Evolutionary conservation across 1,140 invertebrate genomes (phyloP).

Genomic region (Microplitis mediator): DNA sequence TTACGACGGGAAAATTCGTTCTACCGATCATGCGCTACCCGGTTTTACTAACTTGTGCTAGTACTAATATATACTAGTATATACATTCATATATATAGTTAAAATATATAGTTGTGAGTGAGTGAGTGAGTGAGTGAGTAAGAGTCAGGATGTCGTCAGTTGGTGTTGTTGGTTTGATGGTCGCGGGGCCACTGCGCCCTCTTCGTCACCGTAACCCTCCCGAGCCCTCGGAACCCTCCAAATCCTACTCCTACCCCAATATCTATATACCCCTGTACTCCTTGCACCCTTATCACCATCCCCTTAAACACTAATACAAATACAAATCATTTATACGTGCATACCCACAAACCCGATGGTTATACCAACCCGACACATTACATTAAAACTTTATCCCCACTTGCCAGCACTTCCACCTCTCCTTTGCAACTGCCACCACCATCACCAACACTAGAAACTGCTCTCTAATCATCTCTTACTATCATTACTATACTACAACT

Average conservation of each 20-base stretch:
- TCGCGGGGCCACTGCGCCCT: conserved; percentile 63
- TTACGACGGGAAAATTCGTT: conserved; percentile 33
- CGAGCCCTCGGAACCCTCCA: conserved; percentile 46
- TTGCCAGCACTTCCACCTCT: too few relatives aligned
- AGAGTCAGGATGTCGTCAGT: conserved; percentile 10
- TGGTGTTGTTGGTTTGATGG: conserved; percentile 61
- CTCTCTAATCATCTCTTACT: too few relatives aligned
- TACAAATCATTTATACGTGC: background rate
- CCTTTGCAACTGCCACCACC: too few relatives aligned
- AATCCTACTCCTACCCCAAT: conserved; percentile 32
- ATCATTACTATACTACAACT: too few relatives aligned
- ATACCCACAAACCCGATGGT: background rate
- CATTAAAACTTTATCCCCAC: too few relatives aligned
- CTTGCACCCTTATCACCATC: background rate
- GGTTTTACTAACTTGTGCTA: conserved; percentile 11
- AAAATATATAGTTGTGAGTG: conserved; percentile 5
- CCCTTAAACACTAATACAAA: conserved; percentile 35
- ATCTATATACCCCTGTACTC: conserved; percentile 1
- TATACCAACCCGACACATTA: background rate
- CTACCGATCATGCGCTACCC: conserved; percentile 38
- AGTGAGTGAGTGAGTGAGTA: background rate
- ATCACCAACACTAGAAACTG: too few relatives aligned
- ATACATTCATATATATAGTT: too few relatives aligned
- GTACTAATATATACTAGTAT: too few relatives aligned
- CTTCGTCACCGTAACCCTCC: conserved; percentile 44